phyloP scores from a whole-genome alignment of 2,113 vertebrate species.

The Ibidorhyncha struthersii region DNA sequence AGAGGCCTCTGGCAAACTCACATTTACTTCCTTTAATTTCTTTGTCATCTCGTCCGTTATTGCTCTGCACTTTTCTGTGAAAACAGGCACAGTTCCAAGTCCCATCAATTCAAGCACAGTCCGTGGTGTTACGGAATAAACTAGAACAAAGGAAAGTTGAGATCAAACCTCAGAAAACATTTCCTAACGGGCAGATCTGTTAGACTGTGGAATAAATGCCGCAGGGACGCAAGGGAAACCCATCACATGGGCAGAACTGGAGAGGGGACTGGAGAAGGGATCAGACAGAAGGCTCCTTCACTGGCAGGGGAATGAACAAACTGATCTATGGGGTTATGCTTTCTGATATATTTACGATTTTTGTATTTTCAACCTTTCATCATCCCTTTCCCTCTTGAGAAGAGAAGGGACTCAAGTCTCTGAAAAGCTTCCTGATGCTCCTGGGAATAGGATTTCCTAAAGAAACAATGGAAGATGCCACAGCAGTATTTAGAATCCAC shows the following conservation, averaged over 20 bases:
- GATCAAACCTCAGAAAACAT: background rate
- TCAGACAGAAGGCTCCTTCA: background rate
- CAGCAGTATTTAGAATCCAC: background rate
- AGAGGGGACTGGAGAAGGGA: background rate
- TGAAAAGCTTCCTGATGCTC: background rate
- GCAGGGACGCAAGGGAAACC: background rate
- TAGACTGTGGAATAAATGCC: background rate
- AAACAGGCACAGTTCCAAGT: background rate
- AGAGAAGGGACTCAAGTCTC: background rate
- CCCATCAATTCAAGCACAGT: background rate
- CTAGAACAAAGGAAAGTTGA: background rate
- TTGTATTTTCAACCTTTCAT: background rate
- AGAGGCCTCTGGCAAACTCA: background rate
- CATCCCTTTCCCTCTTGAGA: background rate
- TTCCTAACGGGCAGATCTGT: background rate
- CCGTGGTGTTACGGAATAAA: background rate
- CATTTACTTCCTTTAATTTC: background rate
- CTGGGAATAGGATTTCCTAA: background rate
- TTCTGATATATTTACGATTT: background rate
- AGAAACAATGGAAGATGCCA: background rate
- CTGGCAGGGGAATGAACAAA: background rate
- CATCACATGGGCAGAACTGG: background rate
- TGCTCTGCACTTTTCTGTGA: background rate
- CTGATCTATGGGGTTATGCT: background rate
- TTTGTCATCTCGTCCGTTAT: background rate